A percentile compares a stretch with the other conserved stretches of the same genome.
Evolutionary conservation across 2,113 vertebrate genomes (phyloP).

Genomic region (Salvator merianae): DNA sequence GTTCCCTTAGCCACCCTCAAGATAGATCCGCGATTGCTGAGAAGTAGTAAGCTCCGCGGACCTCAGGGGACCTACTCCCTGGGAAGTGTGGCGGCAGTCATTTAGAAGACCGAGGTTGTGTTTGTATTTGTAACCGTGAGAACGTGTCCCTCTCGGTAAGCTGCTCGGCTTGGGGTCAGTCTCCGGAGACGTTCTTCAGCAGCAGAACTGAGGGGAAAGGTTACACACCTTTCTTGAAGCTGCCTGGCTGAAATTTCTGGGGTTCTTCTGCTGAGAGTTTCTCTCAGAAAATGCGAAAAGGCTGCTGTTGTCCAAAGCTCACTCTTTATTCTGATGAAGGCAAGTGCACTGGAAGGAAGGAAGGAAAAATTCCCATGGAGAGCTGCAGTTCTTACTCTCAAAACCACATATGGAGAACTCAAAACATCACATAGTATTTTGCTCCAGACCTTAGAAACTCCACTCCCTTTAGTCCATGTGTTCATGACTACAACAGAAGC

Average conservation of each 20-base stretch:
- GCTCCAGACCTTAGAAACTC: not conserved
- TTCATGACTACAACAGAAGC: accelerated
- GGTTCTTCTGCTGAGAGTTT: accelerated
- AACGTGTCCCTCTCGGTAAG: not conserved
- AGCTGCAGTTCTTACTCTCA: accelerated
- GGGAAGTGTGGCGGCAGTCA: not conserved
- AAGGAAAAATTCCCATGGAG: conserved; percentile 35
- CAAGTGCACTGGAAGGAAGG: not conserved
- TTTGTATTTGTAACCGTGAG: not conserved
- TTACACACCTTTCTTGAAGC: not conserved
- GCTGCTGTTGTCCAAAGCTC: not conserved
- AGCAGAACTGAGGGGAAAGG: accelerated
- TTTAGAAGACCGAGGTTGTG: too few species aligned
- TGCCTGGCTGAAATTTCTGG: not conserved
- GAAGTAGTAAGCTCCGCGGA: not conserved
- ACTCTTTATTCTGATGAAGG: not conserved
- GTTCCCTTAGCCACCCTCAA: not conserved
- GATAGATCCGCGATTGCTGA: not conserved
- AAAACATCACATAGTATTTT: accelerated
- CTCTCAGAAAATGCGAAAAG: not conserved
- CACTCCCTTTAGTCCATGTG: not conserved
- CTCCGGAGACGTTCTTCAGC: not conserved
- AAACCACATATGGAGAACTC: not conserved
- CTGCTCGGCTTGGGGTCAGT: too few species aligned
- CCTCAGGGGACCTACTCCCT: too few species aligned